Conservation (phyloP, 1,140 invertebrate species). For the Caenorhabditis inopinata region DNA sequence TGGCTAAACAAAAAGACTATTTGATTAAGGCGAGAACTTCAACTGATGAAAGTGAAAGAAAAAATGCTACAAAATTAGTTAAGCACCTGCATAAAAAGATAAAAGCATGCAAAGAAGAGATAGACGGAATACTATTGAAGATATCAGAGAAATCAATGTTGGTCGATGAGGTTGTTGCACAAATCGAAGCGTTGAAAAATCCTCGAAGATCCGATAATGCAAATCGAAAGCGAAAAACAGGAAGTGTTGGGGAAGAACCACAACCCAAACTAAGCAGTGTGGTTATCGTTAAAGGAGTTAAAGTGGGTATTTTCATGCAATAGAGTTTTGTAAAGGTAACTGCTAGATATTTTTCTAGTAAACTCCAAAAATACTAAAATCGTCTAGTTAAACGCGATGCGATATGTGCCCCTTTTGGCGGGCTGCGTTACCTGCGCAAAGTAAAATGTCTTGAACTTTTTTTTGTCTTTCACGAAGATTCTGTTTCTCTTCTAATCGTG, state of each 20-base stretch:
- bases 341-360: too few species aligned
- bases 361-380: too few species aligned
- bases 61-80: not conserved
- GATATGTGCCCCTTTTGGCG: too few species aligned
- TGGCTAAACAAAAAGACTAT: not conserved
- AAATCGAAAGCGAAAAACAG: not conserved
- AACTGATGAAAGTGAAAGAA: not conserved
- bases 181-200: not conserved
- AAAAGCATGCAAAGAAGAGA: slow-evolving; percentile 13
- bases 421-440: too few species aligned
- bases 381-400: too few species aligned
- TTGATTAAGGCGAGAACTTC: not conserved
- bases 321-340: too few species aligned
- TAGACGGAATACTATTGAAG: not conserved
- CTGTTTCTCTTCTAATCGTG: too few species aligned
- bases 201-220: not conserved
- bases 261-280: not conserved
- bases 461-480: too few species aligned
- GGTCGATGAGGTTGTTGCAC: not conserved
- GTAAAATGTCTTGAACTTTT: too few species aligned
- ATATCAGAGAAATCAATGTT: slow-evolving; percentile 3
- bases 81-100: slow-evolving; percentile 12
- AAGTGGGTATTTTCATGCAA: not conserved
- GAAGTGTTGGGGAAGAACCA: not conserved
- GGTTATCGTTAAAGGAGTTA: not conserved